A percentile compares a stretch with the other conserved stretches of the same genome.
phyloP scores from a whole-genome alignment of 1,140 invertebrate genomes.

The Pollicipes pollicipes region DNA sequence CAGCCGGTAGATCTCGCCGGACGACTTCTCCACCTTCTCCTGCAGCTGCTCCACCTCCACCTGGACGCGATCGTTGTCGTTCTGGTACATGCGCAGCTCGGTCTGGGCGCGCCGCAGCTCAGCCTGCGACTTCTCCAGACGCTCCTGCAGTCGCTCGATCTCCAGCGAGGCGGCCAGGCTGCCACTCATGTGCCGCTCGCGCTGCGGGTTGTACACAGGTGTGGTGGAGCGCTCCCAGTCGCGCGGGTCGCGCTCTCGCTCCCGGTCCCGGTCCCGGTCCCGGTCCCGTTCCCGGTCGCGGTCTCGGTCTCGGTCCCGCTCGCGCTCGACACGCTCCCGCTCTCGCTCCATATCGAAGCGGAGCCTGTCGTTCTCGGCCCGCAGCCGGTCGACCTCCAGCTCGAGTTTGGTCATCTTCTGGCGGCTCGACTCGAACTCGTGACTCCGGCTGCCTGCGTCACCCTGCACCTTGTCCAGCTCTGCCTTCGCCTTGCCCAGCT shows the following conservation, averaged over 20 bases:
- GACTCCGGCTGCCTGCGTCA: constrained; percentile 67
- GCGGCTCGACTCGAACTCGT: constrained; percentile 75
- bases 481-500: constrained; percentile 80
- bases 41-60: constrained; percentile 65
- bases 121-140: constrained; percentile 60
- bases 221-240: constrained; percentile 7
- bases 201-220: not conserved
- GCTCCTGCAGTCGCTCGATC: constrained; percentile 63
- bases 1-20: constrained; percentile 80
- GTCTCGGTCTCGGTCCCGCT: constrained; percentile 8
- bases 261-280: constrained; percentile 36
- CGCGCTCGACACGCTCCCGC: constrained; percentile 31
- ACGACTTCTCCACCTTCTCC: constrained; percentile 80
- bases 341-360: constrained; percentile 64
- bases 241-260: not conserved
- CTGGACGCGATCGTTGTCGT: constrained; percentile 67
- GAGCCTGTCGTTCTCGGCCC: constrained; percentile 33
- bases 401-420: constrained; percentile 65
- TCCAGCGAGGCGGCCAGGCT: constrained; percentile 28
- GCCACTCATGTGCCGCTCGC: constrained; percentile 4
- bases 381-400: constrained; percentile 62
- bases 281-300: constrained; percentile 34
- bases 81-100: constrained; percentile 46
- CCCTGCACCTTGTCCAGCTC: constrained; percentile 76
- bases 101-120: constrained; percentile 65